Evolutionary conservation across 2,113 vertebrate genomes (phyloP).

Genomic region (Corvus hawaiiensis): DNA sequence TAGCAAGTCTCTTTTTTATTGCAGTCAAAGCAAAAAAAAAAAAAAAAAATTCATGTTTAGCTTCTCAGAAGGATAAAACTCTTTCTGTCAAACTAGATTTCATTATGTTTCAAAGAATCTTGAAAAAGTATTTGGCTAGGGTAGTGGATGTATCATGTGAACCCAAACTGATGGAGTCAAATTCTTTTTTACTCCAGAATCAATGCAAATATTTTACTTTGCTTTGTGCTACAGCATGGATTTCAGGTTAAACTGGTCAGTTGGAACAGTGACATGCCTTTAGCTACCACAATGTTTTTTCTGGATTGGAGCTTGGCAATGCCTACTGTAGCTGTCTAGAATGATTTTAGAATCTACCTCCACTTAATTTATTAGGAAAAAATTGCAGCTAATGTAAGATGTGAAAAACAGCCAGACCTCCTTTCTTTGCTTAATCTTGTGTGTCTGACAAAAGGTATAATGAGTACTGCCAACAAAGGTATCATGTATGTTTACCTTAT

Average conservation of each 20-base stretch:
- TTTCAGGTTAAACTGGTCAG: neutral
- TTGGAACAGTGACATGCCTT: neutral
- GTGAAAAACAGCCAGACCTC: neutral
- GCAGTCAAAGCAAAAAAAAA: neutral
- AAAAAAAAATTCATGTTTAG: neutral
- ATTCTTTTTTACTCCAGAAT: neutral
- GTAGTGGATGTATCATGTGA: neutral
- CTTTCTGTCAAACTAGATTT: neutral
- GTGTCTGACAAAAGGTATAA: neutral
- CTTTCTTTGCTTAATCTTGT: neutral
- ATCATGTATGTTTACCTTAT: neutral
- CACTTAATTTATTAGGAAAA: neutral
- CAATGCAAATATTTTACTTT: neutral
- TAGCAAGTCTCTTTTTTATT: neutral
- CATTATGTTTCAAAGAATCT: neutral
- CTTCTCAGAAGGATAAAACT: neutral
- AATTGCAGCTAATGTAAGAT: neutral
- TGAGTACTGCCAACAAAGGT: neutral
- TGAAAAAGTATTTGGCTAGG: neutral
- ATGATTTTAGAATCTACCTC: neutral
- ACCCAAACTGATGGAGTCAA: neutral
- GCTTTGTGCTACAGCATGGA: neutral
- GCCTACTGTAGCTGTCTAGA: neutral
- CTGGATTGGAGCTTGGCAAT: neutral
- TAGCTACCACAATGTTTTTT: neutral